Percentiles rank a stretch among this genome's conserved stretches.
Conservation (phyloP, 2,797 vertebrate species). For the Eulemur mongoz region DNA sequence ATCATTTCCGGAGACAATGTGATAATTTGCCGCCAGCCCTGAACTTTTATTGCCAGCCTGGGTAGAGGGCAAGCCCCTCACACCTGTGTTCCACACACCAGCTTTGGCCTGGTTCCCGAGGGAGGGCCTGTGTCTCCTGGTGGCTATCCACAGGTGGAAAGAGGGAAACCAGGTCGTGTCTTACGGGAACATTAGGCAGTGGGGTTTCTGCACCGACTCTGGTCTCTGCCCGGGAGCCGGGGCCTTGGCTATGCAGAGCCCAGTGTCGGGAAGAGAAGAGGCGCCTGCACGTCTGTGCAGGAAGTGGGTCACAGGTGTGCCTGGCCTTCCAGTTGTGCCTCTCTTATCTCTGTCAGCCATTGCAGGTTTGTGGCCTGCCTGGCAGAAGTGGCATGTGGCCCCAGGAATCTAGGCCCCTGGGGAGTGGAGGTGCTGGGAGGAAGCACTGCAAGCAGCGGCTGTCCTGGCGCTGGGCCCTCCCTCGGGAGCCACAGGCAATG, state of each 20-base stretch:
- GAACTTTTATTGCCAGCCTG: too few species aligned
- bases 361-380: neutral
- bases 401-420: neutral
- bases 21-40: neutral
- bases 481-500: neutral
- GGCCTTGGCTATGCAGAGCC: neutral
- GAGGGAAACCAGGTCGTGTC: neutral
- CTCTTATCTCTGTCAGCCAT: neutral
- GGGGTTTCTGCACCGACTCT: rapidly evolving
- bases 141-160: neutral
- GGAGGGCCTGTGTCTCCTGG: neutral
- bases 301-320: neutral
- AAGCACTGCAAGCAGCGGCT: neutral
- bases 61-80: neutral
- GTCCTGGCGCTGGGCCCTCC: neutral
- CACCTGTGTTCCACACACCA: neutral
- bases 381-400: neutral
- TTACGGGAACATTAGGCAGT: rapidly evolving
- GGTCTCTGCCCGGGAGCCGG: rapidly evolving
- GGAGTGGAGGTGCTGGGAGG: neutral
- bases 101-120: rapidly evolving
- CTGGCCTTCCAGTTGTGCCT: neutral
- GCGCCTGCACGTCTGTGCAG: neutral
- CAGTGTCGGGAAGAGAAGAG: neutral
- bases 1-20: neutral